Percentiles rank a stretch among this genome's conserved stretches.
These are phyloP conservation scores for Sitta europaea DNA, from an alignment of 2,113 vertebrate genomes.

Conservation along the genomic window DNA sequence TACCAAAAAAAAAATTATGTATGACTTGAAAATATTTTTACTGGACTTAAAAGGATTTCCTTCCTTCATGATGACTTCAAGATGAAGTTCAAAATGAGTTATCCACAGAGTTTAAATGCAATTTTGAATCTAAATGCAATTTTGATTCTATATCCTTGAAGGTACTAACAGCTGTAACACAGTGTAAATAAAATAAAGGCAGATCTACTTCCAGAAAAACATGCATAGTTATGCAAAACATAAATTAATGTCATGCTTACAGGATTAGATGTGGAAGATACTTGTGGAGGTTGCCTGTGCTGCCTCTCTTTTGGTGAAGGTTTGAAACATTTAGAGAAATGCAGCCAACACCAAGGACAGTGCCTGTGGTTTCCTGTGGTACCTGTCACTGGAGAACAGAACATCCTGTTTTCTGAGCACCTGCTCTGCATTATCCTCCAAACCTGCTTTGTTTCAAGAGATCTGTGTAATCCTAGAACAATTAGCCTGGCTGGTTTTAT, in stretches of 20 bases:
- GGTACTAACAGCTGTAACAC: background rate
- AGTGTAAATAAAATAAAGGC: background rate
- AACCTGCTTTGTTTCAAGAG: conserved; percentile 25
- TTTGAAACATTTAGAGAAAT: background rate
- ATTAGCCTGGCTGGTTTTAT: conserved; percentile 26
- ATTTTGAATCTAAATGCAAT: background rate
- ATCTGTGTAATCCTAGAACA: conserved; percentile 12
- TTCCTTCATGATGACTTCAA: too few species aligned
- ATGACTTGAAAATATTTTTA: background rate
- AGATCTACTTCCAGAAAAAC: background rate
- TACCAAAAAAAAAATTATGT: background rate
- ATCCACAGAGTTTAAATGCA: background rate
- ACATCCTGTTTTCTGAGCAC: background rate
- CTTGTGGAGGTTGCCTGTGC: background rate
- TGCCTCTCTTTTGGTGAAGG: background rate
- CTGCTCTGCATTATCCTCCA: background rate
- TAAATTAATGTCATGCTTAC: background rate
- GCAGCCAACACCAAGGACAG: background rate
- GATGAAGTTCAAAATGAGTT: background rate
- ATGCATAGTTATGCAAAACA: background rate
- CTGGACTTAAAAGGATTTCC: background rate
- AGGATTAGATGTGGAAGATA: background rate
- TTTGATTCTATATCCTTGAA: background rate
- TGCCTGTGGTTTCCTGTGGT: background rate
- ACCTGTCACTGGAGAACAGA: background rate